Percentiles rank a stretch among this genome's conserved stretches.
phyloP scores from a whole-genome alignment of 2,888 invertebrate species.

The Trissolcus brochymenae region DNA sequence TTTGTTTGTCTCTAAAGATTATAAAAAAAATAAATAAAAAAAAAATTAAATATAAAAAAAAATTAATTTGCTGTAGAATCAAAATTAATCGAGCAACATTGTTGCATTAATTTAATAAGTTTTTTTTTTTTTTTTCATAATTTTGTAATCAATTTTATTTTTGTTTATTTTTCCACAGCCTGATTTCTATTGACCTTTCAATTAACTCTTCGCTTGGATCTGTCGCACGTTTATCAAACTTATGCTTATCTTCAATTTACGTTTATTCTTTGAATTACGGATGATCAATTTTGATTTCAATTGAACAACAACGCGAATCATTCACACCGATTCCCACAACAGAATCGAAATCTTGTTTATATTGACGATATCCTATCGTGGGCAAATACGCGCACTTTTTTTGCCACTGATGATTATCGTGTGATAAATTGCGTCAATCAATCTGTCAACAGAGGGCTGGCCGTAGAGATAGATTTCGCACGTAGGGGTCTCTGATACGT shows the following conservation, averaged over 20 bases:
- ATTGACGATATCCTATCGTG: background rate
- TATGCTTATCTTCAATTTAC: conserved; percentile 14
- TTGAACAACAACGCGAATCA: background rate
- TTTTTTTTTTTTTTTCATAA: background rate
- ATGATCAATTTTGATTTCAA: conserved; percentile 3
- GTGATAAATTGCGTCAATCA: conserved; percentile 4
- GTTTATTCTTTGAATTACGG: conserved; percentile 14
- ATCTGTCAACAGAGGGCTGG: background rate
- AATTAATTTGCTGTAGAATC: background rate
- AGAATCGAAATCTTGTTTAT: background rate
- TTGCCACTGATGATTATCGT: conserved; percentile 24
- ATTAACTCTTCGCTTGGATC: conserved; percentile 3
- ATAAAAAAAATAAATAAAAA: background rate
- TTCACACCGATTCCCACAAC: background rate
- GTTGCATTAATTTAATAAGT: background rate
- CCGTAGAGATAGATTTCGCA: background rate
- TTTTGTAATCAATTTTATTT: conserved; percentile 3
- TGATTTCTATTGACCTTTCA: background rate
- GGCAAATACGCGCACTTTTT: conserved; percentile 31
- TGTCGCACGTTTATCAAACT: background rate
- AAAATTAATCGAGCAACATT: no score
- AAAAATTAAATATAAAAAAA: background rate
- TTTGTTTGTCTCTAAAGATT: background rate
- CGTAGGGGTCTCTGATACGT: background rate
- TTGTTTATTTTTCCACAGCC: background rate